These are phyloP conservation scores for Cichladusa arquata DNA, from an alignment of 2,113 vertebrate genomes.

Conservation along the genomic window DNA sequence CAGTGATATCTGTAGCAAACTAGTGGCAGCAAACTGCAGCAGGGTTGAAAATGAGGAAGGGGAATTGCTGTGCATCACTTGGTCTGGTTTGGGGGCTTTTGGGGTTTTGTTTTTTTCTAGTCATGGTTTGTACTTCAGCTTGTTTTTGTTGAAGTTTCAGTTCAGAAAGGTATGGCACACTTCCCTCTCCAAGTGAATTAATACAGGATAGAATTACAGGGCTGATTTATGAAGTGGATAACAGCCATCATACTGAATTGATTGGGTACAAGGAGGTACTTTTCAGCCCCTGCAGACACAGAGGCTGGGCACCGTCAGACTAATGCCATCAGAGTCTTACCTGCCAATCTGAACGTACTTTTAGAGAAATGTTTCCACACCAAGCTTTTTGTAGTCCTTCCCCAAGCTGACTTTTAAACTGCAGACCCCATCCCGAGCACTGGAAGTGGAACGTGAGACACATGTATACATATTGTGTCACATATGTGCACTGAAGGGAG, in stretches of 20 bases:
- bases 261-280: not conserved
- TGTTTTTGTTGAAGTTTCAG: not conserved
- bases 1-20: fast-evolving
- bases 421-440: not conserved
- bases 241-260: not conserved
- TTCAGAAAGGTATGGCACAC: not conserved
- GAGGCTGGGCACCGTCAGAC: not conserved
- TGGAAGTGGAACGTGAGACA: not conserved
- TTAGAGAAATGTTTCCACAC: not conserved
- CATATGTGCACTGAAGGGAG: not conserved
- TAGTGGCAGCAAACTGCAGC: not conserved
- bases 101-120: not conserved
- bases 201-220: not conserved
- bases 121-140: not conserved
- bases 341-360: not conserved
- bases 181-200: not conserved
- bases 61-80: not conserved
- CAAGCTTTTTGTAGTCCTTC: not conserved
- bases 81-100: fast-evolving
- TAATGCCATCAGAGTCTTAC: not conserved
- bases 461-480: not conserved
- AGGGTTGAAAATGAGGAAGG: not conserved
- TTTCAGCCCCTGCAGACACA: not conserved
- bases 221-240: not conserved
- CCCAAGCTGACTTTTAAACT: not conserved